Conservation (phyloP, 2,888 invertebrate genomes). For the Cataglyphis altisquamis region DNA sequence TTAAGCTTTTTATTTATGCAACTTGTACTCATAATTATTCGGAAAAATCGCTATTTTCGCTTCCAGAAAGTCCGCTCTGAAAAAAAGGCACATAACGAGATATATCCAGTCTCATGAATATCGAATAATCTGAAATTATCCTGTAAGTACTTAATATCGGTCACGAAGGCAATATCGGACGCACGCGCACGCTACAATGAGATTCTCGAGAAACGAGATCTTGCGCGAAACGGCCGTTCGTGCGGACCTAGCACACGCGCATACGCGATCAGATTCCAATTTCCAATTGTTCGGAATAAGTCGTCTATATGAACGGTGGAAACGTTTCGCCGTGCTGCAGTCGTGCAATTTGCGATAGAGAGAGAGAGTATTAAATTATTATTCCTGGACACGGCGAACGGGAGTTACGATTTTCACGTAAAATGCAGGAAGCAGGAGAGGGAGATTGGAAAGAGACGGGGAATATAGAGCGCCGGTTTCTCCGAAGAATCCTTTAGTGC, state of each 20-base stretch:
- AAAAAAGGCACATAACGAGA: background rate
- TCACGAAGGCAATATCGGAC: conserved; percentile 50
- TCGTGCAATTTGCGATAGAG: conserved; percentile 44
- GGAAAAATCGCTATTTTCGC: background rate
- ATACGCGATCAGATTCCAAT: conserved; percentile 54
- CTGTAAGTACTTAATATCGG: conserved; percentile 44
- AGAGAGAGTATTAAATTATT: conserved; percentile 52
- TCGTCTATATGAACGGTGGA: conserved; percentile 34
- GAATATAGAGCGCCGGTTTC: background rate
- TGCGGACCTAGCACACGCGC: conserved; percentile 1
- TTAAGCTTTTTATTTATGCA: background rate
- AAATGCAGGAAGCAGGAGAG: background rate
- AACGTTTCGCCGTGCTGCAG: conserved; percentile 10
- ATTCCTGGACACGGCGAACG: conserved; percentile 21
- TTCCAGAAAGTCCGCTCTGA: background rate
- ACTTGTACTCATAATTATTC: conserved; percentile 3
- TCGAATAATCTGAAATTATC: conserved; percentile 50
- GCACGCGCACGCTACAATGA: conserved; percentile 39
- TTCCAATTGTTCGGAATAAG: conserved; percentile 57
- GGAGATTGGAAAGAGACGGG: background rate
- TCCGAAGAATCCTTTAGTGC: conserved; percentile 22
- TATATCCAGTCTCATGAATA: conserved; percentile 38
- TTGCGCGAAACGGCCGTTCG: conserved; percentile 32
- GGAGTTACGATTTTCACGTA: conserved; percentile 27
- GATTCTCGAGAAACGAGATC: conserved; percentile 51